A percentile compares a stretch with the other conserved stretches of the same genome.
Conservation (phyloP, 2,888 invertebrate genomes). For the Litoditis marina region DNA sequence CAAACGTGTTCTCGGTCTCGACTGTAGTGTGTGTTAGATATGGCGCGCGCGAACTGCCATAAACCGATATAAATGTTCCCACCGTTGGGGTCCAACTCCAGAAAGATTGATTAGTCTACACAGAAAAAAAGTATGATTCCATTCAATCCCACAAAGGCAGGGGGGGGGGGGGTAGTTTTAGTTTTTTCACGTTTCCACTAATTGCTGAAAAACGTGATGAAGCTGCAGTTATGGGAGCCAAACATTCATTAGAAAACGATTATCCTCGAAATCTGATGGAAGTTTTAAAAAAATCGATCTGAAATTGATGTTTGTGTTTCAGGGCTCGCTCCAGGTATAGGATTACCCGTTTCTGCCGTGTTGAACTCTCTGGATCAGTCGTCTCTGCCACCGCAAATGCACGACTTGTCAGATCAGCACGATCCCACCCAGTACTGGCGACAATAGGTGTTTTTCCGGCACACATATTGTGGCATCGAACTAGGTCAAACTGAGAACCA, state of each 20-base stretch:
- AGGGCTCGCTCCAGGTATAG: conserved; percentile 35
- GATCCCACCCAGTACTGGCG: conserved; percentile 34
- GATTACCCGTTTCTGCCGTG: conserved; percentile 43
- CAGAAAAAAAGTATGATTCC: too few species aligned
- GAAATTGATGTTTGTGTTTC: conserved; percentile 13
- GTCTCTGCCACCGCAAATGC: conserved; percentile 25
- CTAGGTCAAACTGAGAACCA: too few species aligned
- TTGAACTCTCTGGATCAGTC: conserved; percentile 39
- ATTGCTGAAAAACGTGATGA: conserved; percentile 4
- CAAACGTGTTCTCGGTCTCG: conserved; percentile 12
- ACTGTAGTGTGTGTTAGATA: too few species aligned
- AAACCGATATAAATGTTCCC: too few species aligned
- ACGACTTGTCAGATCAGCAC: conserved; percentile 26
- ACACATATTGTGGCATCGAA: too few species aligned
- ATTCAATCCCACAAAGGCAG: not conserved
- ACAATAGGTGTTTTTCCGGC: conserved; percentile 8
- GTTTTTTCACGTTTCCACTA: not conserved
- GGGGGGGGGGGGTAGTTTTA: not conserved
- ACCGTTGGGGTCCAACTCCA: too few species aligned
- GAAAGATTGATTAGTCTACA: too few species aligned
- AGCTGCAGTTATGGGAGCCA: too few species aligned
- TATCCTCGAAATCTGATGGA: too few species aligned
- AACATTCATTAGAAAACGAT: too few species aligned
- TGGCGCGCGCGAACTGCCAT: too few species aligned
- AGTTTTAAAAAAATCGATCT: not conserved